These are phyloP conservation scores for Chaitophorus viminalis DNA, from an alignment of 2,888 invertebrate genomes.

Conservation along the genomic window DNA sequence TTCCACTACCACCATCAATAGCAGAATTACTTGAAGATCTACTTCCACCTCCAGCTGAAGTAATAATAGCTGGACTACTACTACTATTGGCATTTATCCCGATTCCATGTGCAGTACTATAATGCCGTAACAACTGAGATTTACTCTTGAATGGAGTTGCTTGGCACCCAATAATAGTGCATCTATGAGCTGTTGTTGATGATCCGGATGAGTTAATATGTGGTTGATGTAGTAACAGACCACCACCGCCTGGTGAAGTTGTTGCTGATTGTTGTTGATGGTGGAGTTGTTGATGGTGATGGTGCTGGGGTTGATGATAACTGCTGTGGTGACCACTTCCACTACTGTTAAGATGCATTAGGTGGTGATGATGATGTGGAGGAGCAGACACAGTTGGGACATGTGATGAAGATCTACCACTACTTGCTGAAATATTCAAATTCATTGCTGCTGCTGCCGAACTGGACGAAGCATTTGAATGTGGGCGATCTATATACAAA, in stretches of 20 bases:
- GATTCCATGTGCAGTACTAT: slow-evolving; percentile 88
- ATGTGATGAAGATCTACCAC: slow-evolving; percentile 12
- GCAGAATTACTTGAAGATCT: slow-evolving; percentile 72
- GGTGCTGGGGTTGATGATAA: slow-evolving; percentile 10
- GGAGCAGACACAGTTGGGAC: slow-evolving; percentile 1
- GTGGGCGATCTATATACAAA: slow-evolving; percentile 24
- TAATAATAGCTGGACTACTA: slow-evolving; percentile 69
- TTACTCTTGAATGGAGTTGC: slow-evolving; percentile 96
- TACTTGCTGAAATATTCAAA: background rate
- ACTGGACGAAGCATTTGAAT: slow-evolving; percentile 21
- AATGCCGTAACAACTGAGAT: slow-evolving; percentile 92
- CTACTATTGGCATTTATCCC: slow-evolving; percentile 37
- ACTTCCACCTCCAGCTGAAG: slow-evolving; percentile 65
- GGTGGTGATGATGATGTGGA: slow-evolving; percentile 14
- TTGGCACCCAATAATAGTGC: slow-evolving; percentile 85
- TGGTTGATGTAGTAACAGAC: slow-evolving; percentile 38
- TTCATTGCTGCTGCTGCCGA: slow-evolving; percentile 31
- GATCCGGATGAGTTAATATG: slow-evolving; percentile 36
- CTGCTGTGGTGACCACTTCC: background rate
- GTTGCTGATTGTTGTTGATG: slow-evolving; percentile 4
- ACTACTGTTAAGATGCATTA: slow-evolving; percentile 25
- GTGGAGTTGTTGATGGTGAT: slow-evolving; percentile 1
- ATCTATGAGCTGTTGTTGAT: slow-evolving; percentile 75
- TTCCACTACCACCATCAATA: background rate
- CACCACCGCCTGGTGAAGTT: background rate